Percentiles rank a stretch among this genome's conserved stretches.
Conservation (phyloP, 2,797 vertebrate species). For the Hafferia zeledoni region DNA sequence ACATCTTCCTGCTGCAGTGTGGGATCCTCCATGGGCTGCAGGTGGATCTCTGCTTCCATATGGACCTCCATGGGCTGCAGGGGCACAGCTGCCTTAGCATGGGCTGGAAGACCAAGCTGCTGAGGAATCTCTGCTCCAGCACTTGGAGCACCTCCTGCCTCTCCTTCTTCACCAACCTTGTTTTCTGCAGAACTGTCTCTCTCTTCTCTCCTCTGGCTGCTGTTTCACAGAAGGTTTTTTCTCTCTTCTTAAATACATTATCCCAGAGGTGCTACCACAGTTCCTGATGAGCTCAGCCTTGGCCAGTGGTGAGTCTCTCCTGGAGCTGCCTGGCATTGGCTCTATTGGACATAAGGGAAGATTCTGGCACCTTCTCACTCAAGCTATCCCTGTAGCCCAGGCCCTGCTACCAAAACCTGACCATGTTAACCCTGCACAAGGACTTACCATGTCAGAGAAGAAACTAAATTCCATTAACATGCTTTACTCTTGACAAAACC, state of each 20-base stretch:
- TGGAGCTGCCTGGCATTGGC: background rate
- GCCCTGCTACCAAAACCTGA: background rate
- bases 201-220: background rate
- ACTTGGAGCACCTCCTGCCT: fast-evolving
- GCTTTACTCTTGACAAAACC: background rate
- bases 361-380: background rate
- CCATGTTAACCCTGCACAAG: background rate
- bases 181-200: background rate
- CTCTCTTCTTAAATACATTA: background rate
- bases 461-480: background rate
- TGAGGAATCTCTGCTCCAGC: background rate
- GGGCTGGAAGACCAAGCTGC: background rate
- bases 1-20: fast-evolving
- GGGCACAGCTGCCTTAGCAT: background rate
- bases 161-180: background rate
- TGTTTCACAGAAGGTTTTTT: background rate
- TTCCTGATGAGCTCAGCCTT: background rate
- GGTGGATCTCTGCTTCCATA: background rate
- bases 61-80: fast-evolving
- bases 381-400: background rate
- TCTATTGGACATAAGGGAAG: fast-evolving
- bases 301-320: fast-evolving
- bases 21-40: fast-evolving
- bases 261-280: fast-evolving
- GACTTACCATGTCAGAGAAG: background rate